Percentiles rank a stretch among this genome's conserved stretches.
Conservation (phyloP, 2,797 vertebrate species). For the Bryconaethiops microstoma region DNA sequence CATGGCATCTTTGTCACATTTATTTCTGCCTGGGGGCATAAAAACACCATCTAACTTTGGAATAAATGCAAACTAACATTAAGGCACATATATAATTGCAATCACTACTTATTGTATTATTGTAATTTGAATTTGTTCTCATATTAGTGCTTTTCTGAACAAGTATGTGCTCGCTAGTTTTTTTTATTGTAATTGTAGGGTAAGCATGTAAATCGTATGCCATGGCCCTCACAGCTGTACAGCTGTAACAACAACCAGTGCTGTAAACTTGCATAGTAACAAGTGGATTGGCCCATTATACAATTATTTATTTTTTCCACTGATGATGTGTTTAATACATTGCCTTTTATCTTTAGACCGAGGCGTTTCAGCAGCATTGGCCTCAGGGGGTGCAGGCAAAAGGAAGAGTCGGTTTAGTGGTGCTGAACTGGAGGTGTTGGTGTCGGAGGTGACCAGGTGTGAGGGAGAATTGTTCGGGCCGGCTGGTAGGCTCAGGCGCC, state of each 20-base stretch:
- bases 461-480: slow-evolving; percentile 84
- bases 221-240: no score
- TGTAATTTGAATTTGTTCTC: no score
- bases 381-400: slow-evolving; percentile 79
- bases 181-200: no score
- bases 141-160: no score
- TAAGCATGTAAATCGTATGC: no score
- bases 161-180: no score
- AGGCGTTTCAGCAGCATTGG: slow-evolving; percentile 78
- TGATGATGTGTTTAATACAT: slow-evolving; percentile 17
- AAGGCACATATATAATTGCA: no score
- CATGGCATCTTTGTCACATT: no score
- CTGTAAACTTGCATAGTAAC: not conserved
- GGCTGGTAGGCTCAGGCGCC: slow-evolving; percentile 77
- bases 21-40: no score
- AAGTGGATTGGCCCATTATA: not conserved
- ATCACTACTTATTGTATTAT: no score
- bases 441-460: slow-evolving; percentile 82
- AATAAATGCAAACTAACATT: no score
- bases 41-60: no score
- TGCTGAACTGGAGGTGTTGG: slow-evolving; percentile 82
- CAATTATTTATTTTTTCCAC: not conserved
- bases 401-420: slow-evolving; percentile 85
- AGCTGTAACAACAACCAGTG: not conserved
- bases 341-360: slow-evolving; percentile 68